Conservation (phyloP, 2,797 vertebrate genomes). For the Schizopygopsis pylzovi region DNA sequence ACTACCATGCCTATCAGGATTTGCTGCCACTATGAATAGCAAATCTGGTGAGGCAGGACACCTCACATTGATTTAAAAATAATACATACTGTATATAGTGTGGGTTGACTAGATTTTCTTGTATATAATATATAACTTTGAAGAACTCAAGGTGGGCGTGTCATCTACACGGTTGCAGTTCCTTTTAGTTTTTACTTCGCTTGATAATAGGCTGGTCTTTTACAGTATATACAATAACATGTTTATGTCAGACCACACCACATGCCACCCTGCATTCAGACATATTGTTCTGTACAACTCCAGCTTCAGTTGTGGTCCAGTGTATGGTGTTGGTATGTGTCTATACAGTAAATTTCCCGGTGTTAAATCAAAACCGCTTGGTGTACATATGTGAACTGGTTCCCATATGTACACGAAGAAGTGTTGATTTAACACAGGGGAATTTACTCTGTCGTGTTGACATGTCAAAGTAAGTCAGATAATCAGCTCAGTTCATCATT, state of each 20-base stretch:
- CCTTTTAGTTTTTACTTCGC: constrained; percentile 18
- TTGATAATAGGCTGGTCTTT: constrained; percentile 44
- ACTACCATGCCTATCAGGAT: background rate
- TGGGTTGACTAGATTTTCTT: background rate
- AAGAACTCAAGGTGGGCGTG: constrained; percentile 12
- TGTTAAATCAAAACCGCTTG: too few species aligned
- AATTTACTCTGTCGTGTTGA: background rate
- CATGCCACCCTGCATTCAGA: constrained; percentile 11
- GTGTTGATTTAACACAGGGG: too few species aligned
- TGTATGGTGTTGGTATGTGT: background rate
- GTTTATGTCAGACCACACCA: constrained; percentile 34
- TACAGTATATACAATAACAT: constrained; percentile 40
- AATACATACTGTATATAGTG: background rate
- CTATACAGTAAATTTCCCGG: background rate
- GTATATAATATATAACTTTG: background rate
- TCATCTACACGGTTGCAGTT: background rate
- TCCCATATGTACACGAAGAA: too few species aligned
- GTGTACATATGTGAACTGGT: too few species aligned
- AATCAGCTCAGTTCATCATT: constrained; percentile 29
- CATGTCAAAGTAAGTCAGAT: constrained; percentile 21
- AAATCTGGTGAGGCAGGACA: background rate
- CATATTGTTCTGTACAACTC: constrained; percentile 19
- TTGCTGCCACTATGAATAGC: background rate
- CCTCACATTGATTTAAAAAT: background rate
- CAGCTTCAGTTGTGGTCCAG: background rate